Percentiles rank a stretch among this genome's conserved stretches.
Evolutionary conservation across 2,797 vertebrate genomes (phyloP).

Genomic region (Intellagama lesueurii): DNA sequence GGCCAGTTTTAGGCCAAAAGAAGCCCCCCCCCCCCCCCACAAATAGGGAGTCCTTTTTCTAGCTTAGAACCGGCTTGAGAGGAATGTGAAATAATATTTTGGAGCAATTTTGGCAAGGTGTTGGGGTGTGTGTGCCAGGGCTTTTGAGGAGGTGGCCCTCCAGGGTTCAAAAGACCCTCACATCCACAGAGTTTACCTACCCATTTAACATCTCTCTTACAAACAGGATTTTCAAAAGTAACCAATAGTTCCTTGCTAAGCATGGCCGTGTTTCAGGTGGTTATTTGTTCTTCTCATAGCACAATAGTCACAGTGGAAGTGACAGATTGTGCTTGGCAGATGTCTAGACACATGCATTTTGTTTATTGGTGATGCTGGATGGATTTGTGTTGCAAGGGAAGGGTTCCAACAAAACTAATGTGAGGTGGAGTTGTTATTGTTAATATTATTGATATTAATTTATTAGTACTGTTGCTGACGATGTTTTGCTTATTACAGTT

Average conservation of each 20-base stretch:
- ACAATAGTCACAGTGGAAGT: conserved; percentile 37
- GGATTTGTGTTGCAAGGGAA: conserved; percentile 41
- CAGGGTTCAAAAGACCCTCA: too few species aligned
- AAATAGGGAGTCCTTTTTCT: too few species aligned
- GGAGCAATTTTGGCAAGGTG: too few species aligned
- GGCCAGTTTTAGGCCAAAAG: too few species aligned
- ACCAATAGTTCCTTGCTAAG: background rate
- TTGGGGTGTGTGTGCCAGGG: too few species aligned
- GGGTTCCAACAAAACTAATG: conserved; percentile 32
- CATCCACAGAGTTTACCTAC: too few species aligned
- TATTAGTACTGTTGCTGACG: too few species aligned
- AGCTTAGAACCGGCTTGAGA: too few species aligned
- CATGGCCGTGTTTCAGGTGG: background rate
- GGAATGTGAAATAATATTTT: too few species aligned
- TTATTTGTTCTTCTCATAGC: background rate
- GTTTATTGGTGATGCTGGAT: conserved; percentile 43
- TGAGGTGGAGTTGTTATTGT: conserved; percentile 58
- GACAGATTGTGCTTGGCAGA: conserved; percentile 52
- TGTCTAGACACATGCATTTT: conserved; percentile 34
- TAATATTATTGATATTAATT: conserved; percentile 41
- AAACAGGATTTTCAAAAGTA: background rate
- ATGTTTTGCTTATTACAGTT: background rate
- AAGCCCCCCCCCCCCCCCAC: too few species aligned
- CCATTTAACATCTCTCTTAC: background rate
- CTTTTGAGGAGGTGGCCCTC: too few species aligned